Percentiles rank a stretch among this genome's conserved stretches.
Evolutionary conservation across 2,113 vertebrate genomes (phyloP).

Genomic region (Pungitius pungitius): DNA sequence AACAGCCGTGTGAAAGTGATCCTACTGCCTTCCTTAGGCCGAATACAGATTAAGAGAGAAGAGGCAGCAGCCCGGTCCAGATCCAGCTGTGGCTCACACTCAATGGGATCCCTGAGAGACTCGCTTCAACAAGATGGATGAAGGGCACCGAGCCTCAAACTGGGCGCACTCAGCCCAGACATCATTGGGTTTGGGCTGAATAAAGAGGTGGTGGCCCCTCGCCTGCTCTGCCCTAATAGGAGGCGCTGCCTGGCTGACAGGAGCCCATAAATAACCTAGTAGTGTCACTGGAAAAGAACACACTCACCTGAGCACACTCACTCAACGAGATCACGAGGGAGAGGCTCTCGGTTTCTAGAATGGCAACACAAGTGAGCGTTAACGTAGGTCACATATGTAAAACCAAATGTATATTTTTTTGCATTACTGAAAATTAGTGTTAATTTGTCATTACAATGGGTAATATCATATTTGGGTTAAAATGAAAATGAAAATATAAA

Average conservation of each 20-base stretch:
- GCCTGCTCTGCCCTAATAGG: slow-evolving; percentile 73
- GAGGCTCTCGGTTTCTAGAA: slow-evolving; percentile 21
- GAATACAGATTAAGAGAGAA: slow-evolving; percentile 51
- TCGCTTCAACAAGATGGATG: slow-evolving; percentile 80
- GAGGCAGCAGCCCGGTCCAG: slow-evolving; percentile 45
- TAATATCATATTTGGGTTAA: neutral
- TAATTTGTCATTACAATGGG: neutral
- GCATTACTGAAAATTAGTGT: neutral
- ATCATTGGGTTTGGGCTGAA: slow-evolving; percentile 76
- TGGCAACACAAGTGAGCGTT: slow-evolving; percentile 6
- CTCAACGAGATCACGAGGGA: slow-evolving; percentile 50
- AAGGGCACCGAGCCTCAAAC: slow-evolving; percentile 65
- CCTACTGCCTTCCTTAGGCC: slow-evolving; percentile 29
- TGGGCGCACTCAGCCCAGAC: slow-evolving; percentile 78
- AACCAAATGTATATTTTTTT: neutral
- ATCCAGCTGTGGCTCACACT: slow-evolving; percentile 69
- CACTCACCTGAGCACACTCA: slow-evolving; percentile 70
- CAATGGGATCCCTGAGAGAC: slow-evolving; percentile 60
- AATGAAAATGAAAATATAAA: neutral
- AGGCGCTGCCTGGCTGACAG: slow-evolving; percentile 78
- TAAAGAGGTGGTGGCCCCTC: slow-evolving; percentile 73
- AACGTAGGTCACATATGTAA: slow-evolving; percentile 16
- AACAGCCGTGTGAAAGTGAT: slow-evolving; percentile 22
- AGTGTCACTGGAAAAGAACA: slow-evolving; percentile 58
- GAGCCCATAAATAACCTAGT: slow-evolving; percentile 82